Evolutionary conservation across 1,140 invertebrate genomes (phyloP), one percentile per base, ranked within the genome.

Genomic region (Drosophila bocki): DNA sequence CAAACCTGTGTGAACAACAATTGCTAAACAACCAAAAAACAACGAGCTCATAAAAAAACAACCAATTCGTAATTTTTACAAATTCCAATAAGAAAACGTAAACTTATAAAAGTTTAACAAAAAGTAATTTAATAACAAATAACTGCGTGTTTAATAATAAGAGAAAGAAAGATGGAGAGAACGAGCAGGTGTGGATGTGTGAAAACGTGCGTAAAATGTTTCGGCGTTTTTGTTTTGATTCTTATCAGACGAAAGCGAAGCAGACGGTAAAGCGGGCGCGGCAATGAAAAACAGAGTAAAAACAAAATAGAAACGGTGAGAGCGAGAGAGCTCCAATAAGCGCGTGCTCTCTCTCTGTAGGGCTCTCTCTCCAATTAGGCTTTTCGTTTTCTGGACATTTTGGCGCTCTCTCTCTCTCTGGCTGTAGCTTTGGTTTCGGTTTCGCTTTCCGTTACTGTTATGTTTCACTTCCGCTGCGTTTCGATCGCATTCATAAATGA

Each of bases 141-240:
- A 3, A 22, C 15, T 13, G n/a, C 2, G 3, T 11, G 35, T 7
- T 11, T 39, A 22, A 11, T 33, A 13, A 22, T 11, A 11, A 29
- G 3, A 35, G 17, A 37, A 19, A 5, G 17, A 26, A 2, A 44
- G 12, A 11, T 35, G 0, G n/a, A 32, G 26, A 22, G 17, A 32
- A 7, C 33, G 8, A 32, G 8, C 6, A 17, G 3, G 11, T 19
- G 26, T 3, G 26, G 26, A 50, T 45, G 42, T 59, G 41, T 48
- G 51, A 41, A 64, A 82, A 75, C 68, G 68, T 85, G 78, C 68
- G 78, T 59, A 56, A 48, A 56, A 79, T 33, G 45, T 81, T 90
- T 90, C 65, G 78, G 70, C 63, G 63, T 67, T 91, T 88, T 88
- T 88, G 85, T 88, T 88, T 88, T 88, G 85, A 88, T 88, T 88